Evolutionary conservation across 1,140 invertebrate genomes (phyloP).

Genomic region (Teleopsis dalmanni): DNA sequence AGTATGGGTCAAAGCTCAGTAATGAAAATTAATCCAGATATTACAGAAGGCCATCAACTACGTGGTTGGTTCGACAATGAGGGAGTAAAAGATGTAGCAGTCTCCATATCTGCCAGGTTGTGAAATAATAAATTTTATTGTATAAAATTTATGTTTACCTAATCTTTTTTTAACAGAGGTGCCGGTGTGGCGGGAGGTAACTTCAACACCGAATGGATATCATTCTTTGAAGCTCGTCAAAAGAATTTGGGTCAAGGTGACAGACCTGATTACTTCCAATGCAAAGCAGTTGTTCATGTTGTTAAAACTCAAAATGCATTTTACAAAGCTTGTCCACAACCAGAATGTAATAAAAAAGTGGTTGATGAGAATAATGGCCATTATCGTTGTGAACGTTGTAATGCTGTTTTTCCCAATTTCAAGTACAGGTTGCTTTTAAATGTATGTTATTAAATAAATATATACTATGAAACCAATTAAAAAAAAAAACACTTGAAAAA

Average conservation of each 20-base stretch:
- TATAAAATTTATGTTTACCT: not conserved
- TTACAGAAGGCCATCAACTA: conserved; percentile 76
- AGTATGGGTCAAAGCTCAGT: conserved; percentile 49
- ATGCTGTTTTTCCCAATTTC: conserved; percentile 72
- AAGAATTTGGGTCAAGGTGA: conserved; percentile 59
- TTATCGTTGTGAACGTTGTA: conserved; percentile 93
- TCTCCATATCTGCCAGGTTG: conserved; percentile 57
- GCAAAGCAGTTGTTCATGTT: conserved; percentile 61
- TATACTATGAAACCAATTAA: not conserved
- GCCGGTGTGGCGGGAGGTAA: conserved; percentile 42
- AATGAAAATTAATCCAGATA: conserved; percentile 78
- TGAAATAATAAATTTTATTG: too few relatives aligned
- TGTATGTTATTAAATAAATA: conserved; percentile 54
- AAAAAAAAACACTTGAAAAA: not conserved
- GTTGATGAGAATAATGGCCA: conserved; percentile 76
- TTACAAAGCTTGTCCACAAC: conserved; percentile 82
- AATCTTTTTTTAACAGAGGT: too few relatives aligned
- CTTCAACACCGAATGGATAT: conserved; percentile 55
- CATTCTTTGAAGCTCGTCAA: conserved; percentile 63
- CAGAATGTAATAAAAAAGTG: conserved; percentile 89
- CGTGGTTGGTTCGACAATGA: conserved; percentile 85
- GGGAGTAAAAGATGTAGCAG: conserved; percentile 54
- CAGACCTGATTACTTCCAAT: conserved; percentile 70
- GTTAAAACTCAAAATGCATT: conserved; percentile 60
- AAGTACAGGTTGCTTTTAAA: conserved; percentile 76